These are phyloP conservation scores for Crepidodera aurea DNA, from an alignment of 2,888 invertebrate genomes.

Conservation along the genomic window DNA sequence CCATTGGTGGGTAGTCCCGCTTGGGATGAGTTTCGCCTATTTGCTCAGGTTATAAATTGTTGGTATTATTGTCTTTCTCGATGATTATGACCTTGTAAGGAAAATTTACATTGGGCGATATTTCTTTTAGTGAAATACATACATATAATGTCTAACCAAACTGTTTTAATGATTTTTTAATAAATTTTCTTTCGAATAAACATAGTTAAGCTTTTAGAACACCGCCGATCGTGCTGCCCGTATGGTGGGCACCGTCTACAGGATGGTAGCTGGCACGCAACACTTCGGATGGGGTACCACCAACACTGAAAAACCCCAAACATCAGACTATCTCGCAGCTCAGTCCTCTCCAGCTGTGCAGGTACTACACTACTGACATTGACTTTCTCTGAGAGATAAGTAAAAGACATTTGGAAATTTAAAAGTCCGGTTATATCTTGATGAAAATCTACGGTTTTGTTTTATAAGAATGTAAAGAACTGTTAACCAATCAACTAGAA, in stretches of 20 bases:
- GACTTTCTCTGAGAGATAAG: neutral
- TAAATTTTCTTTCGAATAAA: constrained; percentile 24
- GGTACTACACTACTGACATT: constrained; percentile 21
- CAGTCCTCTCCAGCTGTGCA: constrained; percentile 34
- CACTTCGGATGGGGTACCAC: constrained; percentile 74
- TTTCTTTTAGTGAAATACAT: too few relatives aligned
- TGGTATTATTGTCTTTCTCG: too few relatives aligned
- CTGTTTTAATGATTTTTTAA: neutral
- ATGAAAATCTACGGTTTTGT: too few relatives aligned
- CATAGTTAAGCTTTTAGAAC: constrained; percentile 65
- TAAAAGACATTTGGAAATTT: neutral
- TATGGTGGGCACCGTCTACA: constrained; percentile 80
- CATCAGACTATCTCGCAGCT: constrained; percentile 30
- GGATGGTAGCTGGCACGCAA: constrained; percentile 81
- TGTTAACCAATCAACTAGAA: too few relatives aligned
- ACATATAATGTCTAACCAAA: neutral
- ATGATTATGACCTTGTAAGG: too few relatives aligned
- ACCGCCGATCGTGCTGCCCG: constrained; percentile 83
- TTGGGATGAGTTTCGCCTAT: too few relatives aligned
- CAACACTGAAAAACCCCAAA: constrained; percentile 51
- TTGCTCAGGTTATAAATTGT: too few relatives aligned
- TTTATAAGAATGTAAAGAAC: too few relatives aligned
- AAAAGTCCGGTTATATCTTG: too few relatives aligned
- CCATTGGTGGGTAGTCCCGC: too few relatives aligned
- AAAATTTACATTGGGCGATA: too few relatives aligned